Conservation (phyloP, 2,797 vertebrate species). For the Tenualosa thibaudeaui region DNA sequence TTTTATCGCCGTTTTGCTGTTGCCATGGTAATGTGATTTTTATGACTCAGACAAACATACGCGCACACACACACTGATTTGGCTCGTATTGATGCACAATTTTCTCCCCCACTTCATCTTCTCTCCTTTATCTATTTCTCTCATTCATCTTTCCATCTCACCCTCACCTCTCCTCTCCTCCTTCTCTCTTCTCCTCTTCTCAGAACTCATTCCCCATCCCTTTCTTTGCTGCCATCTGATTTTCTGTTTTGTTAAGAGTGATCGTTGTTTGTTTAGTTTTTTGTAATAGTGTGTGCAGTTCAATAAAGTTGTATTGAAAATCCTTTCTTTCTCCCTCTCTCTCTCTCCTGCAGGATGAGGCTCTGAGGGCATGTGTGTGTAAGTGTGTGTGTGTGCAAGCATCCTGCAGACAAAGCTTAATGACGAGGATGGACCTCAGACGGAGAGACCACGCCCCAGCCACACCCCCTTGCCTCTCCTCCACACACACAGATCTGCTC, state of each 20-base stretch:
- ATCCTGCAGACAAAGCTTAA: slow-evolving; percentile 3
- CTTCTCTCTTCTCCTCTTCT: too few species aligned
- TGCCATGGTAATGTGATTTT: not conserved
- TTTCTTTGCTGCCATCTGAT: not conserved
- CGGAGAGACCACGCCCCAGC: slow-evolving; percentile 23
- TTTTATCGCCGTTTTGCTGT: not conserved
- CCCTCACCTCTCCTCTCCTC: too few species aligned
- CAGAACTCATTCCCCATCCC: not conserved
- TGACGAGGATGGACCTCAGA: slow-evolving; percentile 28
- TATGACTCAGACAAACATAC: not conserved
- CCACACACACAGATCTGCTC: slow-evolving; percentile 26
- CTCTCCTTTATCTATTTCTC: too few species aligned
- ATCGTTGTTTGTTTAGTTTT: too few species aligned
- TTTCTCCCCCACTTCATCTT: not conserved
- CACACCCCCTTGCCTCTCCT: slow-evolving; percentile 43
- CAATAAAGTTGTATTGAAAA: slow-evolving; percentile 16
- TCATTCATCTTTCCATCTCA: not conserved
- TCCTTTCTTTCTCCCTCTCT: slow-evolving; percentile 11
- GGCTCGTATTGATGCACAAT: not conserved
- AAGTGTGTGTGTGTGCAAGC: not conserved
- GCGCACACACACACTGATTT: not conserved
- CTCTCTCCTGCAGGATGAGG: slow-evolving; percentile 34
- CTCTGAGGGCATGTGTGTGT: not conserved
- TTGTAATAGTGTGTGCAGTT: not conserved
- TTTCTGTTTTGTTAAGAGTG: too few species aligned